Conservation (phyloP, 2,113 vertebrate genomes). For the Gulo gulo region DNA sequence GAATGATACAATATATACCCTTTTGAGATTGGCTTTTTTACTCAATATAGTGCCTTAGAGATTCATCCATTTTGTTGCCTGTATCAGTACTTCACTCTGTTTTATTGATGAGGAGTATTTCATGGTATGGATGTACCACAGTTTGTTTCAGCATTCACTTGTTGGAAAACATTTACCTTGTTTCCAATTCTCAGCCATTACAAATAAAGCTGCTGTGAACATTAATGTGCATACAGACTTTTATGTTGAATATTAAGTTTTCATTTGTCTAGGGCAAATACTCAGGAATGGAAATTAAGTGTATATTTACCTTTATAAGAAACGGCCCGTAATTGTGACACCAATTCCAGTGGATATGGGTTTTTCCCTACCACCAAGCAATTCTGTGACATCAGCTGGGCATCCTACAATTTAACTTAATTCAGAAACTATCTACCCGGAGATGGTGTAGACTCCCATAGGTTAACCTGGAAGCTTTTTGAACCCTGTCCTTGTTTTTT, state of each 20-base stretch:
- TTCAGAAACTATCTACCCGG: neutral
- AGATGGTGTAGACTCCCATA: neutral
- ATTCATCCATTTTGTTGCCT: neutral
- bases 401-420: neutral
- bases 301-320: neutral
- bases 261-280: neutral
- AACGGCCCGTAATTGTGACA: neutral
- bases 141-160: neutral
- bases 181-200: neutral
- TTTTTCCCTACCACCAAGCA: neutral
- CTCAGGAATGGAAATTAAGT: neutral
- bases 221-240: neutral
- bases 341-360: neutral
- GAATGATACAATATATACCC: neutral
- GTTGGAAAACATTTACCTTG: neutral
- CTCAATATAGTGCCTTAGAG: neutral
- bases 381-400: neutral
- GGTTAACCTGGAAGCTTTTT: neutral
- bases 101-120: neutral
- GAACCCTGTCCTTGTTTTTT: neutral
- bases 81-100: neutral
- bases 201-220: neutral
- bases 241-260: neutral
- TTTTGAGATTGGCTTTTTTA: neutral
- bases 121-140: neutral